Percentiles rank a stretch among this genome's conserved stretches.
Conservation (phyloP, 2,888 invertebrate genomes). For the Aphelenchoides bicaudatus region DNA sequence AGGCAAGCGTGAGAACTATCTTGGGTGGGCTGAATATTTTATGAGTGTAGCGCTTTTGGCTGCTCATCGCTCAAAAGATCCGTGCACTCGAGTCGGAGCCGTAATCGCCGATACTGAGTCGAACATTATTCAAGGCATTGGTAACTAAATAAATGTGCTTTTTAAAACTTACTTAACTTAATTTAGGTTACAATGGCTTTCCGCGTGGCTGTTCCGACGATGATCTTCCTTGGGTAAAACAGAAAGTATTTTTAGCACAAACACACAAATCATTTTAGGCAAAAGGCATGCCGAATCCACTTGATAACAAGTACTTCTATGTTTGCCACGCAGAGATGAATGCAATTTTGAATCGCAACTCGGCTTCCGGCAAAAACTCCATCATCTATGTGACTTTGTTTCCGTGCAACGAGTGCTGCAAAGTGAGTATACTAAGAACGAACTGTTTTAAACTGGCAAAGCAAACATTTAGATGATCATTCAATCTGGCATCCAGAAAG, state of each 20-base stretch:
- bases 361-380: constrained; percentile 73
- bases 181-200: constrained; percentile 99
- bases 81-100: constrained; percentile 81
- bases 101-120: constrained; percentile 79
- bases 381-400: constrained; percentile 83
- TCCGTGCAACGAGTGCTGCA: constrained; percentile 86
- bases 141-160: constrained; percentile 64
- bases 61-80: constrained; percentile 90
- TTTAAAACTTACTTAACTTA: too few species aligned
- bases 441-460: background rate
- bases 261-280: background rate
- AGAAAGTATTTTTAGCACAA: constrained; percentile 19
- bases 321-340: constrained; percentile 98
- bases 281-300: constrained; percentile 51
- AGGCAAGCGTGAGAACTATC: constrained; percentile 71
- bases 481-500: constrained; percentile 34
- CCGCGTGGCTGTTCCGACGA: constrained; percentile 84
- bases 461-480: too few species aligned
- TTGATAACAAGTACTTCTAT: constrained; percentile 79
- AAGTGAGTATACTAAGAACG: background rate
- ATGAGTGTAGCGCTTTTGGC: constrained; percentile 87
- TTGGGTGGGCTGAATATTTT: constrained; percentile 89
- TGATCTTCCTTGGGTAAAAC: constrained; percentile 79
- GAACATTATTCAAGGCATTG: constrained; percentile 82
- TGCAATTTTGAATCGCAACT: constrained; percentile 86